Percentiles rank a stretch among this genome's conserved stretches.
These are phyloP conservation scores for Gorsachius magnificus DNA, from an alignment of 2,797 vertebrate genomes.

Conservation along the genomic window DNA sequence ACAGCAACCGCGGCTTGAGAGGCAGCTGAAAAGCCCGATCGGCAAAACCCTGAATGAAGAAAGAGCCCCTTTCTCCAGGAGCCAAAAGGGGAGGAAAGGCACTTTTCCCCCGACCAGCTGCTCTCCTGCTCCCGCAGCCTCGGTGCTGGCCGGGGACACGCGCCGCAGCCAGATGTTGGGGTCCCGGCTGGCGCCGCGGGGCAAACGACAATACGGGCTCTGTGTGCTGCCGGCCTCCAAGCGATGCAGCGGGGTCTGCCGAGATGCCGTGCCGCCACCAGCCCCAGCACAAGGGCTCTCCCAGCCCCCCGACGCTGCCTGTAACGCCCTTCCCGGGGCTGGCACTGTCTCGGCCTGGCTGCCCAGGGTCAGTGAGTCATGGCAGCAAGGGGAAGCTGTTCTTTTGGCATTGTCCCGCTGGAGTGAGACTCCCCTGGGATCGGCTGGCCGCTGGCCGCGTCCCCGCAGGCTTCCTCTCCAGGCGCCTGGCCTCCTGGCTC, in stretches of 20 bases:
- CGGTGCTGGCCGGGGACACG: background rate
- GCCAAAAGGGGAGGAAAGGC: constrained; percentile 25
- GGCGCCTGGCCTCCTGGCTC: constrained; percentile 15
- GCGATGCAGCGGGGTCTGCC: background rate
- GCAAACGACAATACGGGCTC: constrained; percentile 46
- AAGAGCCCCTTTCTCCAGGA: constrained; percentile 39
- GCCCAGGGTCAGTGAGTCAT: background rate
- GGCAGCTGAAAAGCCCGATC: constrained; percentile 53
- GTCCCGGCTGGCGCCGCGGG: background rate
- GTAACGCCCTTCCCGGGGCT: background rate
- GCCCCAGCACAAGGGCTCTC: background rate
- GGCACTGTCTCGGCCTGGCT: fast-evolving
- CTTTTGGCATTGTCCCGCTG: background rate
- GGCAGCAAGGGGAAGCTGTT: background rate
- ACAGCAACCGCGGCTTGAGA: constrained; percentile 8
- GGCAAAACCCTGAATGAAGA: background rate
- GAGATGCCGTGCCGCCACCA: background rate
- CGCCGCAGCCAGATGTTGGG: constrained; percentile 61
- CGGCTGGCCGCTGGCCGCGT: background rate
- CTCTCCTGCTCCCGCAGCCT: constrained; percentile 1
- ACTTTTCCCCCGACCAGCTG: constrained; percentile 51
- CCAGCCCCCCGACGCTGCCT: background rate
- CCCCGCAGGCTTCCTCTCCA: constrained; percentile 5
- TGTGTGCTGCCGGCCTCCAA: background rate
- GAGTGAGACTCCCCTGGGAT: background rate